Evolutionary conservation across 2,888 invertebrate genomes (phyloP).

Genomic region (Hipparchia sbordonii): DNA sequence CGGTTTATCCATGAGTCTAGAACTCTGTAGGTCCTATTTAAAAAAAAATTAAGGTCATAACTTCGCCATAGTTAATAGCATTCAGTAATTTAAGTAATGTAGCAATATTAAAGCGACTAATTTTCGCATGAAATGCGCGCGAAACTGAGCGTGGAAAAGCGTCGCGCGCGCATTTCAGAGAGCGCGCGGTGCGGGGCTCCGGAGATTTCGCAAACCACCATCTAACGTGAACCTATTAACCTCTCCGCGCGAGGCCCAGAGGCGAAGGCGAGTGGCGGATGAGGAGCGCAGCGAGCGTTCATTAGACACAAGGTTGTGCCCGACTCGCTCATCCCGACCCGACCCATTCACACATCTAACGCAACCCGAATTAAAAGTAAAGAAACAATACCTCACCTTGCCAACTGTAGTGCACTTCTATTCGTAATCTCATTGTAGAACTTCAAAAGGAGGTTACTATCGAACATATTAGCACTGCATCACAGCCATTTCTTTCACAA

Average conservation of each 20-base stretch:
- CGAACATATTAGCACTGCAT: conserved; percentile 81
- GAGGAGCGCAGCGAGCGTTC: conserved; percentile 75
- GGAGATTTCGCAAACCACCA: conserved; percentile 79
- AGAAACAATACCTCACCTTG: conserved; percentile 76
- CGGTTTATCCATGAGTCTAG: too few relatives aligned
- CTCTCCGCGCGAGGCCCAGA: conserved; percentile 77
- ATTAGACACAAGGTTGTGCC: conserved; percentile 79
- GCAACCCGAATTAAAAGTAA: conserved; percentile 58
- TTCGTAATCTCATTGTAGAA: conserved; percentile 81
- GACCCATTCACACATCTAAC: conserved; percentile 40
- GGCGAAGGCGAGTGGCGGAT: conserved; percentile 81
- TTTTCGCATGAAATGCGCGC: conserved; percentile 62
- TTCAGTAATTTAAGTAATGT: too few relatives aligned
- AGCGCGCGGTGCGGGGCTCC: conserved; percentile 40
- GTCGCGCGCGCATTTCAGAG: conserved; percentile 64
- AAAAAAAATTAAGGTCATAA: not conserved
- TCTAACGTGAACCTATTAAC: conserved; percentile 84
- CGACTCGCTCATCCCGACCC: conserved; percentile 57
- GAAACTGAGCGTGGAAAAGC: conserved; percentile 72
- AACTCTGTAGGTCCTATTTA: not conserved
- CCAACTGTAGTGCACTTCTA: conserved; percentile 81
- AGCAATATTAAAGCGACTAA: conserved; percentile 7
- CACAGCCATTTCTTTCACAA: conserved; percentile 79
- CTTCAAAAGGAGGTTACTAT: conserved; percentile 77
- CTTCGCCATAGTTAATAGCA: not conserved